These are phyloP conservation scores for Pachypanchax playfairii DNA, from an alignment of 2,113 vertebrate species.

Conservation along the genomic window DNA sequence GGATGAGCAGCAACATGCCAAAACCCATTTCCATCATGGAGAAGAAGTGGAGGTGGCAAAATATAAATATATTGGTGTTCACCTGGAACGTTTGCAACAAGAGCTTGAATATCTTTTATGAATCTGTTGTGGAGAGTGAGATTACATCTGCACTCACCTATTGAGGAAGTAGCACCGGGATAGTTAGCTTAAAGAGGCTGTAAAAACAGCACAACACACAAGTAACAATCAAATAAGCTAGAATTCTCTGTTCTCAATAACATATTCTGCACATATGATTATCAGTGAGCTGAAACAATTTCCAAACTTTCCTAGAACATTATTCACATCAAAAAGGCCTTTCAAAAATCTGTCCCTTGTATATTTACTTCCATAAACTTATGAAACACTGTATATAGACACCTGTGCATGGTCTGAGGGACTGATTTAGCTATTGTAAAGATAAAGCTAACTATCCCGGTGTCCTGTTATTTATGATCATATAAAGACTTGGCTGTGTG, in stretches of 20 bases:
- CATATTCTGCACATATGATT: background rate
- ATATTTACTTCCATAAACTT: background rate
- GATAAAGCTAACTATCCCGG: constrained; percentile 11
- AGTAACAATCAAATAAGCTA: background rate
- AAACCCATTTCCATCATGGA: too few species aligned
- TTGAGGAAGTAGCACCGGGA: too few species aligned
- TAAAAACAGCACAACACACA: too few species aligned
- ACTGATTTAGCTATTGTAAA: constrained; percentile 4
- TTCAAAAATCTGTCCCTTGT: background rate
- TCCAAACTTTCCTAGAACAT: background rate
- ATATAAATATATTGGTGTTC: too few species aligned
- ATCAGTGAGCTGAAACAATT: background rate
- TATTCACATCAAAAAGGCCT: constrained; percentile 14
- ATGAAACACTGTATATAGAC: background rate
- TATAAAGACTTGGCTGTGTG: constrained; percentile 37
- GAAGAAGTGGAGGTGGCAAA: too few species aligned
- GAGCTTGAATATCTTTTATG: too few species aligned
- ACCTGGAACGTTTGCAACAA: too few species aligned
- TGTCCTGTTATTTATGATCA: constrained; percentile 30
- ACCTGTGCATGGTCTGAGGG: background rate
- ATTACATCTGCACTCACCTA: too few species aligned
- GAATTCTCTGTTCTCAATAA: background rate
- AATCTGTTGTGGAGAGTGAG: too few species aligned
- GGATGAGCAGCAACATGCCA: too few species aligned
- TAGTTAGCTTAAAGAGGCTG: too few species aligned